Base-by-base conservation (phyloP, 2,888 invertebrate genomes). In the Endomychus coccineus region DNA sequence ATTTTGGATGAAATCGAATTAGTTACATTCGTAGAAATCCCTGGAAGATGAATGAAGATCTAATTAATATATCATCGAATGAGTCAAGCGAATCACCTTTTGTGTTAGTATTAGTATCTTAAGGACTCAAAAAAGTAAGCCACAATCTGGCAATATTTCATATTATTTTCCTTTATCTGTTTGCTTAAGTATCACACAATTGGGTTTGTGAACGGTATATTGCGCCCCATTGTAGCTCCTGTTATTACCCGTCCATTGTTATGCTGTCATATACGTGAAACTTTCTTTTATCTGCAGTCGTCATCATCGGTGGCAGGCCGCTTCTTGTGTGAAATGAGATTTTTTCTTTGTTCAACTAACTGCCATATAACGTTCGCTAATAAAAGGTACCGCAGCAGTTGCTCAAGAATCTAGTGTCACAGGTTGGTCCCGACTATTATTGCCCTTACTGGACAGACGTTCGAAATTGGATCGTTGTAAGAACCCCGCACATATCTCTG, bases 261-360 rank as follows among this genome's bases (percentile, higher is more conserved):
- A 45, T 51, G 52, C 53, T 53, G 55, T 61, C 61, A 61, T 57
- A 58, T 58, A 58, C 58, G 58, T 52, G 57, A 57, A 62, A 56
- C 54, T 55, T 58, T 60, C 60, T 56, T 62, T 62, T 59, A 61
- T 62, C 58, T 58, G 48, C 50, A 57, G 51, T 58, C 56, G 58
- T 59, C 58, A 58, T 53, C 53, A 43, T 45, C 43, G 43, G 40
- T 41, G 42, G 44, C 36, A 36, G 38, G 29, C 49, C 40, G 42
- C 50, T 55, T 46, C 48, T 48, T 50, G 51, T 51, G 48, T 52
- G 54, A 61, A 61, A 62, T 61, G 62, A 62, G 60, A 59, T 59
- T 60, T 59, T 61, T 56, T 56, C 56, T 56, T 61, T 60, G 57
- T 59, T 54, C 59, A 44, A 48, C 55, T 57, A 60, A 60, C 58